phyloP scores from a whole-genome alignment of 1,140 invertebrate species.

The Drosophila prosaltans region DNA sequence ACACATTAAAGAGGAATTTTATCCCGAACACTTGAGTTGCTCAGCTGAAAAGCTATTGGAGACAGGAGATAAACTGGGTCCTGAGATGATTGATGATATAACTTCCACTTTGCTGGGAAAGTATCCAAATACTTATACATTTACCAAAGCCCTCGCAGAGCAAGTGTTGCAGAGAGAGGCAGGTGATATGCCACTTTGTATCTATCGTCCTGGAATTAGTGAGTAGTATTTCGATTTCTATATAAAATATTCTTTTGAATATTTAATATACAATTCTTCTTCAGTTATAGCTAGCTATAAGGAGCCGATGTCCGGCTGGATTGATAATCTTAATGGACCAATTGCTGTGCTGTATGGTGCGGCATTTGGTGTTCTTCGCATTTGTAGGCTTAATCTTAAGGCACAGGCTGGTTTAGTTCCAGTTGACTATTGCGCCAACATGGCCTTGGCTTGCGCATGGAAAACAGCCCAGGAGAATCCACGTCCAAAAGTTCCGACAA shows the following conservation, averaged over 20 bases:
- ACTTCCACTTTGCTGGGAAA: constrained; percentile 87
- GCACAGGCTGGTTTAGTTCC: constrained; percentile 91
- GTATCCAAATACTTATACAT: constrained; percentile 93
- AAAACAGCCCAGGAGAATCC: constrained; percentile 32
- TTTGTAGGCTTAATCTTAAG: constrained; percentile 83
- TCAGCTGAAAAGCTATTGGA: constrained; percentile 87
- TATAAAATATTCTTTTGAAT: neutral
- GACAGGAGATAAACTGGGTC: constrained; percentile 83
- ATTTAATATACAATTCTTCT: neutral
- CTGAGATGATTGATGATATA: constrained; percentile 87
- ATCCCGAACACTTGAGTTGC: constrained; percentile 86
- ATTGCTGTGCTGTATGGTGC: constrained; percentile 89
- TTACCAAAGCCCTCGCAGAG: constrained; percentile 92
- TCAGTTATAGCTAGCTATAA: constrained; percentile 92
- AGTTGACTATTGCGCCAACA: constrained; percentile 91
- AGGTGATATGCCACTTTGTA: constrained; percentile 87
- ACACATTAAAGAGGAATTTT: constrained; percentile 88
- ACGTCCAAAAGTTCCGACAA: constrained; percentile 62
- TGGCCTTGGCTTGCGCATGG: constrained; percentile 88
- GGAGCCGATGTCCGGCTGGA: constrained; percentile 90
- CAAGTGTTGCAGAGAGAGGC: constrained; percentile 86
- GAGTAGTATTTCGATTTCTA: constrained; percentile 57
- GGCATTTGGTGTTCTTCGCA: constrained; percentile 89
- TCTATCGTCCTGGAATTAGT: constrained; percentile 90
- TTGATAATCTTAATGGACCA: constrained; percentile 95